phyloP scores from a whole-genome alignment of 1,140 invertebrate genomes.

The Drosophila willistoni region DNA sequence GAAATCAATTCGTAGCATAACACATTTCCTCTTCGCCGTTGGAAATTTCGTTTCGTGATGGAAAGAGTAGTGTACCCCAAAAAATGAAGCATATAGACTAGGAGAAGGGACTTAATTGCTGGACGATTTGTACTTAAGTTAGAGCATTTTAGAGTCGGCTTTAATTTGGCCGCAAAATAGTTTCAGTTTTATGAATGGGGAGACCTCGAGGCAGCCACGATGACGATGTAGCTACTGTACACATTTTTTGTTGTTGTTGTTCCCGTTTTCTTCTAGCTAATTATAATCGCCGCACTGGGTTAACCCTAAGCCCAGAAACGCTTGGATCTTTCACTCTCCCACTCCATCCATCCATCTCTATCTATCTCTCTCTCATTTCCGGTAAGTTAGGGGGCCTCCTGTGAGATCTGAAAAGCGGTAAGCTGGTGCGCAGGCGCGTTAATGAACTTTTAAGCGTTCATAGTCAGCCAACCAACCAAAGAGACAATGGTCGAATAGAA shows the following conservation, averaged over 20 bases:
- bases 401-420: conserved; percentile 1
- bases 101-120: background rate
- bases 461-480: conserved; percentile 22
- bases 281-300: conserved; percentile 43
- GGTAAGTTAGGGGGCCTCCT: conserved; percentile 42
- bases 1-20: conserved; percentile 65
- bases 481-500: background rate
- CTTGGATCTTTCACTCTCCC: background rate
- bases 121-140: background rate
- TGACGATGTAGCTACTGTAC: conserved; percentile 59
- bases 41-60: background rate
- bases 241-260: conserved; percentile 28
- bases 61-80: background rate
- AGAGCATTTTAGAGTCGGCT: conserved; percentile 36
- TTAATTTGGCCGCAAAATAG: conserved; percentile 1
- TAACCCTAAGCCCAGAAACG: too few species aligned
- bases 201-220: conserved; percentile 31
- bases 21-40: conserved; percentile 41
- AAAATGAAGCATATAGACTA: background rate
- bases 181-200: conserved; percentile 44
- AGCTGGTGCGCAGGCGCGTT: conserved; percentile 57
- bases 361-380: conserved; percentile 52
- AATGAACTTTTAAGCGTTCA: conserved; percentile 76
- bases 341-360: too few species aligned
- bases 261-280: conserved; percentile 45